A percentile compares a stretch with the other conserved stretches of the same genome.
These are phyloP conservation scores for Synanthedon vespiformis DNA, from an alignment of 2,888 invertebrate genomes.

Conservation along the genomic window DNA sequence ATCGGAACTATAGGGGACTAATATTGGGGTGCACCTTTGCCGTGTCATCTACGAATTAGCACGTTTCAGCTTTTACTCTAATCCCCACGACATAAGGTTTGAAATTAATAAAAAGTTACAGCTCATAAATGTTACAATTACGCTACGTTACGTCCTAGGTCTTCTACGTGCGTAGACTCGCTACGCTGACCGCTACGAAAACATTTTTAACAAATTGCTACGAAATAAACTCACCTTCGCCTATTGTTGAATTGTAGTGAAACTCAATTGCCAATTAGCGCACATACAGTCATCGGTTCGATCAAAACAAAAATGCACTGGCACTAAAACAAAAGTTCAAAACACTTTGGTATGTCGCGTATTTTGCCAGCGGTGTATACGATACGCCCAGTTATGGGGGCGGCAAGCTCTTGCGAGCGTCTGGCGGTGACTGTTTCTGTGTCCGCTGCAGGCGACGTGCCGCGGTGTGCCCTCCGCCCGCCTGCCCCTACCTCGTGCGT, in stretches of 20 bases:
- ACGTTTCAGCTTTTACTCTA: constrained; percentile 21
- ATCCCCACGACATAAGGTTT: constrained; percentile 13
- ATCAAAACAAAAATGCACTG: constrained; percentile 21
- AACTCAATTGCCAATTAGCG: no score
- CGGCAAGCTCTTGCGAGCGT: constrained; percentile 62
- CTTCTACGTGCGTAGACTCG: not conserved
- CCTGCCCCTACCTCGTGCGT: constrained; percentile 57
- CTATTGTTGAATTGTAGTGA: not conserved
- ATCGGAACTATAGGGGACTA: constrained; percentile 56
- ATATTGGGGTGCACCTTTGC: constrained; percentile 39
- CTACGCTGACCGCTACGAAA: constrained; percentile 26
- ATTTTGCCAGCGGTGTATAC: constrained; percentile 19
- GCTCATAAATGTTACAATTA: not conserved
- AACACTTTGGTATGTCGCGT: constrained; percentile 46
- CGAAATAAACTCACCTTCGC: constrained; percentile 6
- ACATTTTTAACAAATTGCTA: constrained; percentile 5
- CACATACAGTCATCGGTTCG: no score
- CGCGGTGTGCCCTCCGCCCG: constrained; percentile 29
- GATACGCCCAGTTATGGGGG: constrained; percentile 52
- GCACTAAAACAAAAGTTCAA: constrained; percentile 47
- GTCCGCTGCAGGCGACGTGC: constrained; percentile 27
- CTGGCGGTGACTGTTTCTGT: constrained; percentile 51
- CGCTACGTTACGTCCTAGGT: not conserved
- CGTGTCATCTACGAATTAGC: constrained; percentile 22
- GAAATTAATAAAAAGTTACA: constrained; percentile 6